Evolutionary conservation across 2,888 invertebrate species (phyloP).

Genomic region (Phyllotreta cruciferae): DNA sequence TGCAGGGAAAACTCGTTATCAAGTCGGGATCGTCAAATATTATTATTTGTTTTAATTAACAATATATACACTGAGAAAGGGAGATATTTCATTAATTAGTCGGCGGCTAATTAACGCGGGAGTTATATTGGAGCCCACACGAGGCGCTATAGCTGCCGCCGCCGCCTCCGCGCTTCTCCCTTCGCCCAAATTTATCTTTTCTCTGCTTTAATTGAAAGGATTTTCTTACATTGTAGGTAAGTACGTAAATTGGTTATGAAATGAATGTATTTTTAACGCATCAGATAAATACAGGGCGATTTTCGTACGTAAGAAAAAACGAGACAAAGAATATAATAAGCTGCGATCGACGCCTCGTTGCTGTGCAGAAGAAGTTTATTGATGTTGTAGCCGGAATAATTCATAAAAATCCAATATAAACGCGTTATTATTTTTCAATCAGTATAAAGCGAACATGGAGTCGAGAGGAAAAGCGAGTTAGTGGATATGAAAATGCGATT

Average conservation of each 20-base stretch:
- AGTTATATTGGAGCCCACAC: conserved; percentile 24
- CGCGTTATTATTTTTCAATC: conserved; percentile 59
- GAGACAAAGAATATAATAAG: conserved; percentile 41
- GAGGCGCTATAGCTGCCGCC: conserved; percentile 6
- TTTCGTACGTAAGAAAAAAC: too few relatives aligned
- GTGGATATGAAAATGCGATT: conserved; percentile 58
- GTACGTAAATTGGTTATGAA: too few relatives aligned
- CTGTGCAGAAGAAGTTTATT: conserved; percentile 49
- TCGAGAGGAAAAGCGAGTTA: conserved; percentile 55
- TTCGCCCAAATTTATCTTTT: conserved; percentile 15
- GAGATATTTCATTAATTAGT: conserved; percentile 40
- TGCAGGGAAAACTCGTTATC: conserved; percentile 47
- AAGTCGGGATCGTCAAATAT: conserved; percentile 51
- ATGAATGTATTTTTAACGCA: too few relatives aligned
- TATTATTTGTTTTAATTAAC: conserved; percentile 52
- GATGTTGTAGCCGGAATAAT: conserved; percentile 56
- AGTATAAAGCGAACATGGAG: conserved; percentile 54
- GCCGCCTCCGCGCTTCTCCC: not conserved
- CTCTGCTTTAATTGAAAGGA: conserved; percentile 4
- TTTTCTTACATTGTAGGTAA: not conserved
- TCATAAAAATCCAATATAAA: conserved; percentile 57
- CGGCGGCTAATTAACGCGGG: conserved; percentile 33
- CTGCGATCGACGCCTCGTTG: conserved; percentile 27
- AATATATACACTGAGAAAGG: conserved; percentile 37
- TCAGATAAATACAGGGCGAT: too few relatives aligned